Percentiles rank a stretch among this genome's conserved stretches.
These are phyloP conservation scores for Sinhomidia bicolor DNA, from an alignment of 2,888 invertebrate genomes.

Conservation along the genomic window DNA sequence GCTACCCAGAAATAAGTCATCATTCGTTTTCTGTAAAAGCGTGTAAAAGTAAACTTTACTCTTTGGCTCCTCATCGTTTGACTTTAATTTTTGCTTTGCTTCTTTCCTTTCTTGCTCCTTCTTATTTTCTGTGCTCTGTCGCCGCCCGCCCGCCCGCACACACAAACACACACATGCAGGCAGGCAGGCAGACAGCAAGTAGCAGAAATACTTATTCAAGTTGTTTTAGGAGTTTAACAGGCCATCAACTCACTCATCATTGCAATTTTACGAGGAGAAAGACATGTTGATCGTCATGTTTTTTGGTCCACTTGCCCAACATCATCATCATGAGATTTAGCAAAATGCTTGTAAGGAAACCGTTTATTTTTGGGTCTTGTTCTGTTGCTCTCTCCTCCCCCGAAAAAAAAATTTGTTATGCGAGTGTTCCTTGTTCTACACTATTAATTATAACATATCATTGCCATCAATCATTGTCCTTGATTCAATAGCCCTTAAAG, in stretches of 20 bases:
- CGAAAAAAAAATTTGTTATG: too few relatives aligned
- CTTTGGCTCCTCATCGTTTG: too few relatives aligned
- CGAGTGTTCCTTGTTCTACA: constrained; percentile 56
- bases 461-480: constrained; percentile 60
- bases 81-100: too few relatives aligned
- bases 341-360: neutral
- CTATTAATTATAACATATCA: constrained; percentile 67
- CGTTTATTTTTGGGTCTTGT: neutral
- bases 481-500: constrained; percentile 46
- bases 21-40: neutral
- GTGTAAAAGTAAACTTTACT: too few relatives aligned
- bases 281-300: neutral
- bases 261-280: constrained; percentile 27
- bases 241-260: constrained; percentile 20
- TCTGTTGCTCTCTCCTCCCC: neutral
- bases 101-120: too few relatives aligned
- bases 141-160: too few relatives aligned
- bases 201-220: neutral
- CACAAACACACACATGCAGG: too few relatives aligned
- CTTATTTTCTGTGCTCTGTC: neutral
- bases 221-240: constrained; percentile 20
- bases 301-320: neutral
- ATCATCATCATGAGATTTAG: neutral
- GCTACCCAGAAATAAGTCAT: neutral
- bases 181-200: neutral